Conservation (phyloP, 2,113 vertebrate genomes). For the Siniperca chuatsi region DNA sequence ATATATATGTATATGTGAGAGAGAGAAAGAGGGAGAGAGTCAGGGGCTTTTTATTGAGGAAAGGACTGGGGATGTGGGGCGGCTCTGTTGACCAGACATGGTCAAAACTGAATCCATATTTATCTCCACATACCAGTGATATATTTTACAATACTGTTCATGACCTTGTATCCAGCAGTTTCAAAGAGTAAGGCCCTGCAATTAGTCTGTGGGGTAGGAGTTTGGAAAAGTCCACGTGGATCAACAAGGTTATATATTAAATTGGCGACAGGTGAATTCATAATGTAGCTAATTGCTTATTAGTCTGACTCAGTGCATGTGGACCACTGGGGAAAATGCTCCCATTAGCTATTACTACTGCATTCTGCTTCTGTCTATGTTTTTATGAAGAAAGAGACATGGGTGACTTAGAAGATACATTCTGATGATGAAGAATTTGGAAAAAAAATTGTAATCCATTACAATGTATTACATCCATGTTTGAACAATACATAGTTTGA, state of each 20-base stretch:
- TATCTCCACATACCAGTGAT: slow-evolving; percentile 25
- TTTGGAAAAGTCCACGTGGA: background rate
- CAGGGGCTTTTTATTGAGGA: slow-evolving; percentile 44
- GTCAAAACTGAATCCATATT: slow-evolving; percentile 67
- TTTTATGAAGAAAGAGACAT: background rate
- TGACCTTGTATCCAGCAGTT: slow-evolving; percentile 4
- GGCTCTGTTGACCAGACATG: slow-evolving; percentile 65
- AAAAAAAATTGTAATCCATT: background rate
- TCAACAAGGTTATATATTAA: slow-evolving; percentile 5
- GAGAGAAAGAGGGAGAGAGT: background rate
- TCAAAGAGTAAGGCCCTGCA: background rate
- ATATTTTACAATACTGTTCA: slow-evolving; percentile 18
- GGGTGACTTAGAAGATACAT: background rate
- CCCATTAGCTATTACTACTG: background rate
- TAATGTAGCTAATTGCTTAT: background rate
- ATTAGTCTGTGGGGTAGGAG: slow-evolving; percentile 5
- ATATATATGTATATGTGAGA: background rate
- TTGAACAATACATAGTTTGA: background rate
- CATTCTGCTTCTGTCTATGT: background rate
- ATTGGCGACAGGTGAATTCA: slow-evolving; percentile 10
- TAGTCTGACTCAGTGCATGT: slow-evolving; percentile 2
- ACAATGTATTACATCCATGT: background rate
- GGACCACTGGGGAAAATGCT: background rate
- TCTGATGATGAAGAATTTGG: background rate
- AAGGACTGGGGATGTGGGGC: slow-evolving; percentile 18